These are phyloP conservation scores for Tyria jacobaeae DNA, from an alignment of 2,888 invertebrate species.

Conservation along the genomic window DNA sequence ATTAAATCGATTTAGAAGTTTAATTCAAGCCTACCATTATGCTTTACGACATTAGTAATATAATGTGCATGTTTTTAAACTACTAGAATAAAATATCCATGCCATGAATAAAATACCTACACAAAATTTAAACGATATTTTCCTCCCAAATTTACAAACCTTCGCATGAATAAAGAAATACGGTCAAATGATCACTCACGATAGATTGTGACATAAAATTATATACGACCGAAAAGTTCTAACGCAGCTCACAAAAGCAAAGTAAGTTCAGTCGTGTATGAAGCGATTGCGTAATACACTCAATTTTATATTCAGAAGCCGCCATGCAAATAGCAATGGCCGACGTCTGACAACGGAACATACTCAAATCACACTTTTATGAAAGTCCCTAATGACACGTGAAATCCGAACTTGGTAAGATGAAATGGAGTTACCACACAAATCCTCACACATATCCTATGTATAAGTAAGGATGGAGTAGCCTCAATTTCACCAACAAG, in stretches of 20 bases:
- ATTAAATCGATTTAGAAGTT: too few relatives aligned
- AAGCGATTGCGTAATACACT: conserved; percentile 41
- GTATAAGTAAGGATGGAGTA: conserved; percentile 60
- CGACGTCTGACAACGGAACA: conserved; percentile 26
- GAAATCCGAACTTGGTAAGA: conserved; percentile 62
- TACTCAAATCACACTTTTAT: conserved; percentile 51
- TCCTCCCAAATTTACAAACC: background rate
- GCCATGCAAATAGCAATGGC: conserved; percentile 14
- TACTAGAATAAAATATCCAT: too few relatives aligned
- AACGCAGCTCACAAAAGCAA: conserved; percentile 33
- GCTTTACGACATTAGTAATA: too few relatives aligned
- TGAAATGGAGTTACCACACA: conserved; percentile 63
- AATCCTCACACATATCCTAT: conserved; percentile 57
- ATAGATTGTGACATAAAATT: conserved; percentile 25
- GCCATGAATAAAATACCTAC: too few relatives aligned
- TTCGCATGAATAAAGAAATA: conserved; percentile 15
- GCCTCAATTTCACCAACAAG: conserved; percentile 74
- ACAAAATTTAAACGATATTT: background rate
- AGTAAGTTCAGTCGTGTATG: conserved; percentile 39
- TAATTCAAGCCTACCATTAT: too few relatives aligned
- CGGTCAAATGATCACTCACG: conserved; percentile 39
- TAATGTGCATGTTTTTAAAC: too few relatives aligned
- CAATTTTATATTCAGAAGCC: conserved; percentile 41
- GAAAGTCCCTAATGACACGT: conserved; percentile 60
- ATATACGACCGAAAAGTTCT: conserved; percentile 28